phyloP scores from a whole-genome alignment of 2,888 invertebrate genomes.

The Cheilosia scutellata region DNA sequence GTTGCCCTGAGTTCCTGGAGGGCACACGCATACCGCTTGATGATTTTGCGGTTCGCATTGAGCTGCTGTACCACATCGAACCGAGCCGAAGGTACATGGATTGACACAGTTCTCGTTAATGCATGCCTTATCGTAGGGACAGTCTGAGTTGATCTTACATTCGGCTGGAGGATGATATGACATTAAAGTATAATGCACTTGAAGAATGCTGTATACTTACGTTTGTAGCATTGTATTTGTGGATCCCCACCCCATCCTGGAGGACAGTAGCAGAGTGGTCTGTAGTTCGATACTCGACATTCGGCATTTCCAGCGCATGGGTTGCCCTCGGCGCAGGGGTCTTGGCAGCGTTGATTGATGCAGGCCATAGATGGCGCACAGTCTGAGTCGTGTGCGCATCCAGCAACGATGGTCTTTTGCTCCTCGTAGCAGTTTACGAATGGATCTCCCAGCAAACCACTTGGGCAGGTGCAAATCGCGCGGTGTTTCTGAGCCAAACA shows the following conservation, averaged over 20 bases:
- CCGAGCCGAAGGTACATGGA: slow-evolving; percentile 88
- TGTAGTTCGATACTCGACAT: slow-evolving; percentile 90
- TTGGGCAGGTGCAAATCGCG: slow-evolving; percentile 90
- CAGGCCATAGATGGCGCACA: slow-evolving; percentile 92
- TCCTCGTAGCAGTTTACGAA: slow-evolving; percentile 88
- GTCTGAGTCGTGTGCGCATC: slow-evolving; percentile 90
- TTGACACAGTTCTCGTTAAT: slow-evolving; percentile 91
- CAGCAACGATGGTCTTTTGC: slow-evolving; percentile 85
- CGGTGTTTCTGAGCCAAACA: slow-evolving; percentile 91
- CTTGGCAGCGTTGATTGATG: slow-evolving; percentile 90
- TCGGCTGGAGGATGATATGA: slow-evolving; percentile 86
- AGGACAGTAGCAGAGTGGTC: slow-evolving; percentile 93
- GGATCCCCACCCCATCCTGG: slow-evolving; percentile 95
- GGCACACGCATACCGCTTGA: slow-evolving; percentile 92
- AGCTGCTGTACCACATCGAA: slow-evolving; percentile 92
- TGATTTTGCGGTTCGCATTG: slow-evolving; percentile 91
- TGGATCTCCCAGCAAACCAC: slow-evolving; percentile 91
- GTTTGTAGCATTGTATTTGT: slow-evolving; percentile 92
- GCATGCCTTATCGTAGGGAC: slow-evolving; percentile 93
- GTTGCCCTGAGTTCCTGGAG: slow-evolving; percentile 93
- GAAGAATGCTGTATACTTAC: slow-evolving; percentile 85
- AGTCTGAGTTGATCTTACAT: slow-evolving; percentile 91
- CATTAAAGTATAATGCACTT: neutral
- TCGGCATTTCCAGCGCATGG: slow-evolving; percentile 93
- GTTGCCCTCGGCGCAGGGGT: slow-evolving; percentile 91